Evolutionary conservation across 2,113 vertebrate species (phyloP).

Genomic region (Phaethon lepturus): DNA sequence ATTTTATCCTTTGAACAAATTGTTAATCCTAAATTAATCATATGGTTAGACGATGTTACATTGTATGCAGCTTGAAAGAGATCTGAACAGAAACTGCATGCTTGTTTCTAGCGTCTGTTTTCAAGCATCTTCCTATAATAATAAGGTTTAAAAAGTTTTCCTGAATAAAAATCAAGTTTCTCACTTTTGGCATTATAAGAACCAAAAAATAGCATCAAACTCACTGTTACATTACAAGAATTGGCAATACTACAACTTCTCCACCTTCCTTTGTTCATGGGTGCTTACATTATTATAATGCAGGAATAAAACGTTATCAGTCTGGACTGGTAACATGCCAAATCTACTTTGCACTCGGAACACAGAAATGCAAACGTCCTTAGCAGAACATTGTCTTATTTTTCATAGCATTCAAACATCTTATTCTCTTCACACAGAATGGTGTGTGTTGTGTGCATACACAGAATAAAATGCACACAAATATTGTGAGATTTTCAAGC

Average conservation of each 20-base stretch:
- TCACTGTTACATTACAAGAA: background rate
- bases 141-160: background rate
- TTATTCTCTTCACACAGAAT: background rate
- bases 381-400: background rate
- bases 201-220: background rate
- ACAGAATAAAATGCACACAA: background rate
- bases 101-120: background rate
- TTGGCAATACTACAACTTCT: background rate
- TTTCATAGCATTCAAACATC: background rate
- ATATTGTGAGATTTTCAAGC: background rate
- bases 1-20: background rate
- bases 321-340: background rate
- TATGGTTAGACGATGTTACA: background rate
- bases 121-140: background rate
- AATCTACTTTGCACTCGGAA: background rate
- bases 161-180: background rate
- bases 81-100: background rate
- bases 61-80: background rate
- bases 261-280: background rate
- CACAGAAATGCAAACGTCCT: background rate
- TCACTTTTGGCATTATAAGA: background rate
- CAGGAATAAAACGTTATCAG: background rate
- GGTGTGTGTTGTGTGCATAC: background rate
- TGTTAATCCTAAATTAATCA: background rate
- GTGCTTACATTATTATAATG: background rate